Evolutionary conservation across 2,113 vertebrate genomes (phyloP).

Genomic region (Zosterops lateralis): DNA sequence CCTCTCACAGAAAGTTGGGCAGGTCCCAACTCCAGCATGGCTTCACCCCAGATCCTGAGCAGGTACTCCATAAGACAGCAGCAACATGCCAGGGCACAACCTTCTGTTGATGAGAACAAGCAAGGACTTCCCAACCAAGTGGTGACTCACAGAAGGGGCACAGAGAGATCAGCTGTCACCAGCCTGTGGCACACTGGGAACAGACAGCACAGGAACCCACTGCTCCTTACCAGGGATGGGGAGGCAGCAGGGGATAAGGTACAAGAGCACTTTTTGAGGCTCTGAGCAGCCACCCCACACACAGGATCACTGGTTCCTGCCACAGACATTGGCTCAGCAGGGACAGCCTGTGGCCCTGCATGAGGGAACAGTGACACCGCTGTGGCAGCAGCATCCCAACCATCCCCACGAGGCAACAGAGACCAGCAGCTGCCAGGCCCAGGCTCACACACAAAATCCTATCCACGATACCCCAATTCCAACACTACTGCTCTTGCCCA

Average conservation of each 20-base stretch:
- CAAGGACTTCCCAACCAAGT: neutral
- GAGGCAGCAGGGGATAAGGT: neutral
- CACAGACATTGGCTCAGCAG: accelerated
- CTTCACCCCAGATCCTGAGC: accelerated
- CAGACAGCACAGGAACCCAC: accelerated
- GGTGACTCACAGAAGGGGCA: neutral
- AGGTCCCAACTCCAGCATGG: neutral
- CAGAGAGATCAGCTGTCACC: neutral
- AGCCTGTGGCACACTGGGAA: accelerated
- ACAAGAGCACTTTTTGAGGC: too few relatives aligned
- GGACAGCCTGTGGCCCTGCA: neutral
- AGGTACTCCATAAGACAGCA: neutral
- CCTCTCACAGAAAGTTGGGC: accelerated
- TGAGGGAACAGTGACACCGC: accelerated
- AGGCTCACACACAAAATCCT: neutral
- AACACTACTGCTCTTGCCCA: accelerated
- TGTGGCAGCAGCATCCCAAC: accelerated
- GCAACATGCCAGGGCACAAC: neutral
- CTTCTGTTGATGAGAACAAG: neutral
- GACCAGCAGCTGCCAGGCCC: neutral
- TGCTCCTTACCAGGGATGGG: too few relatives aligned
- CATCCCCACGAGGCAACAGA: neutral
- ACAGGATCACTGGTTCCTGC: accelerated
- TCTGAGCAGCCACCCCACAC: accelerated
- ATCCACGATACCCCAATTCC: accelerated